Conservation (phyloP, 2,113 vertebrate species). For the Gobio gobio region DNA sequence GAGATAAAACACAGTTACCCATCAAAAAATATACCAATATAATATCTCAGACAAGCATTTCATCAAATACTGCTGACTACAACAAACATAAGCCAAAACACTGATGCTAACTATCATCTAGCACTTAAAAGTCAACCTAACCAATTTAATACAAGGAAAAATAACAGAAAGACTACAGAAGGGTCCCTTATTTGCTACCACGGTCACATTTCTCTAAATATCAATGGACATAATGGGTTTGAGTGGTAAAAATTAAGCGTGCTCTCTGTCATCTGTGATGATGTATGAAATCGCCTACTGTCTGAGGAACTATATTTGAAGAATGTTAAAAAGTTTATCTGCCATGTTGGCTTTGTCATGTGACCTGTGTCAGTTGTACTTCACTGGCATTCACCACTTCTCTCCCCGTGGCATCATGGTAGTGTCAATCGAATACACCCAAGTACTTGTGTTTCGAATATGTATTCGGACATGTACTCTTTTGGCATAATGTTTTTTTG, state of each 20-base stretch:
- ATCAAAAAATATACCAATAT: slow-evolving; percentile 3
- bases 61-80: neutral
- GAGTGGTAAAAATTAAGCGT: neutral
- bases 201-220: neutral
- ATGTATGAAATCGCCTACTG: neutral
- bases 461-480: neutral
- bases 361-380: no score
- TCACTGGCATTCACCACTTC: no score
- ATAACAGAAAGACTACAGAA: neutral
- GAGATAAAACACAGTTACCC: neutral
- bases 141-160: neutral
- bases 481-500: neutral
- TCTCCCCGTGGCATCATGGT: neutral
- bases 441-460: neutral
- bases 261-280: neutral
- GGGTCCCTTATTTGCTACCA: neutral
- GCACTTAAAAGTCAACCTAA: neutral
- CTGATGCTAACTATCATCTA: neutral
- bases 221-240: neutral
- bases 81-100: neutral
- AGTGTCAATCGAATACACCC: neutral
- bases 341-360: no score
- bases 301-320: neutral
- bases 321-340: no score
- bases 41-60: neutral